These are phyloP conservation scores for Reticulitermes lucifugus DNA, from an alignment of 2,888 invertebrate genomes.

Conservation along the genomic window DNA sequence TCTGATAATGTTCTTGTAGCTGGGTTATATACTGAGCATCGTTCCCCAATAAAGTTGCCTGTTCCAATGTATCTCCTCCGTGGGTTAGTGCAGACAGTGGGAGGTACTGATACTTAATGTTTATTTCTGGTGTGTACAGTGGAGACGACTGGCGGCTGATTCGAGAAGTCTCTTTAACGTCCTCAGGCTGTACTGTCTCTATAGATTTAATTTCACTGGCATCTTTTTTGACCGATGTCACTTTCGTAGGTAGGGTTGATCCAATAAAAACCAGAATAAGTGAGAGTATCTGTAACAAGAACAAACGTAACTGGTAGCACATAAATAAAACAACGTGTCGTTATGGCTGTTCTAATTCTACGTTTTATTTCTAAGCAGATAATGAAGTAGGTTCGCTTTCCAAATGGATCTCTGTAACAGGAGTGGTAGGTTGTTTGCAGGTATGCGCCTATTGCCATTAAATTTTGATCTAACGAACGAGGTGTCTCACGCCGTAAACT, in stretches of 20 bases:
- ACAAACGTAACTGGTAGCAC: background rate
- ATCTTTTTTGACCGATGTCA: background rate
- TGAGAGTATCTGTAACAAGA: constrained; percentile 19
- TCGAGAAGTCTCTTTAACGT: background rate
- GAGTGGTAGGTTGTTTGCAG: no score
- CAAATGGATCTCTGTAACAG: no score
- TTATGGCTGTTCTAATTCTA: no score
- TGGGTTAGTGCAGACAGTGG: background rate
- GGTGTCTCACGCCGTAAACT: no score
- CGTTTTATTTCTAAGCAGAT: no score
- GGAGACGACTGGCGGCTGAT: background rate
- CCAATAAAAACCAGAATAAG: constrained; percentile 10
- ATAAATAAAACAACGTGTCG: background rate
- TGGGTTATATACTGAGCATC: constrained; percentile 21
- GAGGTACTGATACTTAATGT: background rate
- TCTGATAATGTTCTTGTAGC: constrained; percentile 12
- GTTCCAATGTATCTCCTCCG: background rate
- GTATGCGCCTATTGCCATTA: no score
- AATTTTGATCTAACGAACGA: no score
- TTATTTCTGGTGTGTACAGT: background rate
- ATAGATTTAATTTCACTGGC: constrained; percentile 1
- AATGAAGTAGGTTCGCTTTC: no score
- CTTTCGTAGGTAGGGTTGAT: background rate
- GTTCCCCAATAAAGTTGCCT: background rate
- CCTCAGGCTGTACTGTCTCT: background rate